These are phyloP conservation scores for Stercorarius parasiticus DNA, from an alignment of 2,113 vertebrate species.

Conservation along the genomic window DNA sequence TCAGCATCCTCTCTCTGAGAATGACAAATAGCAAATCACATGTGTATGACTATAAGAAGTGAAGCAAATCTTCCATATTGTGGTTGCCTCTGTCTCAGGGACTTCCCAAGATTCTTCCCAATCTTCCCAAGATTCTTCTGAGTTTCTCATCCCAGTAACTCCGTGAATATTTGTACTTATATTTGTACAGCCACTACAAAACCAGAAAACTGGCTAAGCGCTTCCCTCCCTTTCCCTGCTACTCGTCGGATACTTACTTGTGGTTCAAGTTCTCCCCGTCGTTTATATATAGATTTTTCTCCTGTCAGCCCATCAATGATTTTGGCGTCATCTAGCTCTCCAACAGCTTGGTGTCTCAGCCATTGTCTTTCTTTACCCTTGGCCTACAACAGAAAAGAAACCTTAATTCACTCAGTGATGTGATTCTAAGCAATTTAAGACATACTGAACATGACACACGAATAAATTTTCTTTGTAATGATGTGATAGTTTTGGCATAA, in stretches of 20 bases:
- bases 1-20: not conserved
- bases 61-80: not conserved
- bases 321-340: slow-evolving; percentile 94
- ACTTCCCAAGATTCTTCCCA: not conserved
- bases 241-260: slow-evolving; percentile 77
- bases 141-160: not conserved
- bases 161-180: not conserved
- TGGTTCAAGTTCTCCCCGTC: slow-evolving; percentile 90
- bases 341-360: slow-evolving; percentile 91
- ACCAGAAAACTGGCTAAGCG: not conserved
- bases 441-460: not conserved
- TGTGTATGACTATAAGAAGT: not conserved
- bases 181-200: not conserved
- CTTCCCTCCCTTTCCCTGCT: not conserved
- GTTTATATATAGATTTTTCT: slow-evolving; percentile 95
- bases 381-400: slow-evolving; percentile 78
- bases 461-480: not conserved
- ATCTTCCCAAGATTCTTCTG: not conserved
- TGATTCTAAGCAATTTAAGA: not conserved
- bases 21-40: not conserved
- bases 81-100: not conserved
- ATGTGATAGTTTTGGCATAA: not conserved
- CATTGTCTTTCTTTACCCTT: slow-evolving; percentile 98
- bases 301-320: slow-evolving; percentile 95
- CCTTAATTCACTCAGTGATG: not conserved